A percentile compares a stretch with the other conserved stretches of the same genome.
Evolutionary conservation across 2,797 vertebrate species (phyloP).

Genomic region (Parotocinclus haroldoi): DNA sequence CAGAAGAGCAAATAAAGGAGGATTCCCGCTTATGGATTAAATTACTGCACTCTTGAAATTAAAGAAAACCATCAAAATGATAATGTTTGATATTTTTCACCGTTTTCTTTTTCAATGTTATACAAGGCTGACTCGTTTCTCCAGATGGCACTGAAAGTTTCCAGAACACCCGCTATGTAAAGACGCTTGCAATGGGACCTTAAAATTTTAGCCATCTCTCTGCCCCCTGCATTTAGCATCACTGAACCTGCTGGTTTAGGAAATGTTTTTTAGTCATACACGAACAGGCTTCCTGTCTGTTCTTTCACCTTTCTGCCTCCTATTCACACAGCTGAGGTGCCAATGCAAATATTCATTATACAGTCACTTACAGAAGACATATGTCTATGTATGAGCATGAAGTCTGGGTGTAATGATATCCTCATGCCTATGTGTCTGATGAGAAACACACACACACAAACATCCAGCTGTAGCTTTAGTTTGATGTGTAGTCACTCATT

Average conservation of each 20-base stretch:
- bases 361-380: constrained; percentile 37
- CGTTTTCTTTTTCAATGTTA: too few species aligned
- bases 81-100: too few species aligned
- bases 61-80: too few species aligned
- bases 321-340: constrained; percentile 32
- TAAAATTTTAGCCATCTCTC: constrained; percentile 5
- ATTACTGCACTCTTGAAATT: too few species aligned
- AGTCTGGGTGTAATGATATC: not conserved
- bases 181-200: not conserved
- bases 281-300: constrained; percentile 56
- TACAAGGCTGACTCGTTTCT: too few species aligned
- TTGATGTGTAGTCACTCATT: too few species aligned
- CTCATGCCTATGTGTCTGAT: not conserved
- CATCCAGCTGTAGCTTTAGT: too few species aligned
- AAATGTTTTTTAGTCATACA: constrained; percentile 63
- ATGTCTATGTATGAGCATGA: constrained; percentile 12
- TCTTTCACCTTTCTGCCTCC: constrained; percentile 28
- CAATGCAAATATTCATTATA: constrained; percentile 38
- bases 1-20: too few species aligned
- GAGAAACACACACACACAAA: not conserved
- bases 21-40: too few species aligned
- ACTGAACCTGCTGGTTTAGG: constrained; percentile 50
- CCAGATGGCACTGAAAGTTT: too few species aligned
- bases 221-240: constrained; percentile 34
- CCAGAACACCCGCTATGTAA: constrained; percentile 33